Percentiles rank a stretch among this genome's conserved stretches.
phyloP scores from a whole-genome alignment of 2,113 vertebrate species.

The Nycticryphes semicollaris region DNA sequence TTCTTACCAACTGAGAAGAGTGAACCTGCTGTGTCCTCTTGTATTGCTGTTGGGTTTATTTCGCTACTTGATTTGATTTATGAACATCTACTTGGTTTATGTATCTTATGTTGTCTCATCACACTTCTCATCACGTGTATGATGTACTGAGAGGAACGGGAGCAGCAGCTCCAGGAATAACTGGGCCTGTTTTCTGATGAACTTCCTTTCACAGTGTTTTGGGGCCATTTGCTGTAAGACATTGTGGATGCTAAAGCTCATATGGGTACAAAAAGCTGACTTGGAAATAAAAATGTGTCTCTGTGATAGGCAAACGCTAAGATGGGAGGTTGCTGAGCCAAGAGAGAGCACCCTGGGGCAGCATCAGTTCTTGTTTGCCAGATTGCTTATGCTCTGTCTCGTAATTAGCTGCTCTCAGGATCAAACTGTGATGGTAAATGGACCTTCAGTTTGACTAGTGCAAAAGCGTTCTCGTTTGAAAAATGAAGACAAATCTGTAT shows the following conservation, averaged over 20 bases:
- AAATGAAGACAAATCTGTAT: background rate
- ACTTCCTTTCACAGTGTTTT: background rate
- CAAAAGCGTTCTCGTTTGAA: background rate
- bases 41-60: background rate
- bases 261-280: background rate
- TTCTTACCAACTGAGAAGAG: background rate
- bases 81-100: background rate
- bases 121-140: background rate
- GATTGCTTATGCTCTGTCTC: background rate
- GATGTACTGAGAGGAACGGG: background rate
- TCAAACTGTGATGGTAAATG: background rate
- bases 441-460: background rate
- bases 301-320: background rate
- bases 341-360: background rate
- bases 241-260: background rate
- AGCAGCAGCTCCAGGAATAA: background rate
- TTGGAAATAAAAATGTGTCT: background rate
- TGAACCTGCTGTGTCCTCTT: background rate
- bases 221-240: background rate
- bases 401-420: background rate
- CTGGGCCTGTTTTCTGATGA: background rate
- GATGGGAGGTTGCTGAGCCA: background rate
- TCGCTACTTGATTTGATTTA: background rate
- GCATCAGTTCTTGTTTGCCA: background rate
- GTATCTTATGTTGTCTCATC: background rate